These are phyloP conservation scores for Eumerus sabulonum DNA, from an alignment of 2,888 invertebrate species.

Conservation along the genomic window DNA sequence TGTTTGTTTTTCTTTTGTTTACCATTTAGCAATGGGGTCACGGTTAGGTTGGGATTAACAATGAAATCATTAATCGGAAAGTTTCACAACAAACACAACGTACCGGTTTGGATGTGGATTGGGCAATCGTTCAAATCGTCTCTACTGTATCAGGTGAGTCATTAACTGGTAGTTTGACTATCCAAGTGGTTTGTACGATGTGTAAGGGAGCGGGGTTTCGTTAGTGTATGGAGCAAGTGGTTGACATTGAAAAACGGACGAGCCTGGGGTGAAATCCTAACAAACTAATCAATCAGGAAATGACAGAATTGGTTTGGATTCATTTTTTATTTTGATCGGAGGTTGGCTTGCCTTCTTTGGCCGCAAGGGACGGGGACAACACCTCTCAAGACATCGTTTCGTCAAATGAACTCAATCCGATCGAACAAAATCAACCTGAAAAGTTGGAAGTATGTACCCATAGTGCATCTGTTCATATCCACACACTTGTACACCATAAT, in stretches of 20 bases:
- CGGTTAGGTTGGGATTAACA: conserved; percentile 64
- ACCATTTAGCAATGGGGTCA: conserved; percentile 66
- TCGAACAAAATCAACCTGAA: conserved; percentile 26
- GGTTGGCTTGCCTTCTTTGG: no score
- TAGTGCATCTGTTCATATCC: no score
- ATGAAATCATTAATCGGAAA: conserved; percentile 67
- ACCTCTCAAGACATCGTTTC: background rate
- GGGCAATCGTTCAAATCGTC: conserved; percentile 58
- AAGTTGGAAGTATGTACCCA: no score
- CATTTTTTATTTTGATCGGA: no score
- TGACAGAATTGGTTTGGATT: no score
- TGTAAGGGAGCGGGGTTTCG: background rate
- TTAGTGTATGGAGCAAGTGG: background rate
- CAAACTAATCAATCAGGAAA: no score
- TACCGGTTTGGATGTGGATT: conserved; percentile 30
- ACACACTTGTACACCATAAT: no score
- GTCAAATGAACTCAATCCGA: background rate
- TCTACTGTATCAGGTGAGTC: conserved; percentile 57
- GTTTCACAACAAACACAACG: conserved; percentile 66
- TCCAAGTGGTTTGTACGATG: background rate
- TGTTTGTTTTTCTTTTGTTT: conserved; percentile 27
- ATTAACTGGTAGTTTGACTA: conserved; percentile 26
- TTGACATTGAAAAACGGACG: background rate
- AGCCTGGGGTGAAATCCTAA: no score
- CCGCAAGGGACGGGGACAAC: conserved; percentile 43